Conservation (phyloP, 1,140 invertebrate genomes). For the Agrypnia vestita region DNA sequence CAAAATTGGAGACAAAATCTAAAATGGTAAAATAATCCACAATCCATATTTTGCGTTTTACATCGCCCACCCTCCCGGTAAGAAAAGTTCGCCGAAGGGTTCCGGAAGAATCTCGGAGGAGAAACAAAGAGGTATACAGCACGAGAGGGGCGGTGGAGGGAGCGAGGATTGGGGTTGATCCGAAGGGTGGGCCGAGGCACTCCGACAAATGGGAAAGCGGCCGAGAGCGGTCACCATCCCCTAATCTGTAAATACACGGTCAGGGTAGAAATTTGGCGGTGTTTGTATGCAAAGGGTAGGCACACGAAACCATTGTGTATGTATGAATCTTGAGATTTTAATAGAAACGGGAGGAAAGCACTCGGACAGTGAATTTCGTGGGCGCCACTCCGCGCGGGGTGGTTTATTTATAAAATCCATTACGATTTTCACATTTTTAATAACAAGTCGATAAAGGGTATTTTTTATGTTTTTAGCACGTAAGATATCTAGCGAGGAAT, state of each 20-base stretch:
- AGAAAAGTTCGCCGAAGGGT: no score
- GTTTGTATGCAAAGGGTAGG: background rate
- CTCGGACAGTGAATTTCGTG: no score
- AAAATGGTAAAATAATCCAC: no score
- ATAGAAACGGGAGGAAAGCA: background rate
- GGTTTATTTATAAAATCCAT: no score
- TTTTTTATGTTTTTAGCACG: no score
- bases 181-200: conserved; percentile 13
- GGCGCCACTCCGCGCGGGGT: no score
- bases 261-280: background rate
- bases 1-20: no score
- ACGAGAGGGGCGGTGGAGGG: background rate
- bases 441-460: no score
- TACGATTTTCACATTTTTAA: no score
- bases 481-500: no score
- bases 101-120: background rate
- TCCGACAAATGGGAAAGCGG: conserved; percentile 25
- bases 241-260: conserved; percentile 33
- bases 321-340: conserved; percentile 17
- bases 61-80: no score
- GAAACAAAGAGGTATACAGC: background rate
- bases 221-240: conserved; percentile 15
- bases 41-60: no score
- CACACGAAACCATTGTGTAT: background rate
- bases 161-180: conserved; percentile 14